A percentile compares a stretch with the other conserved stretches of the same genome.
phyloP scores from a whole-genome alignment of 2,797 vertebrate genomes.

The Rhynchotus rufescens region DNA sequence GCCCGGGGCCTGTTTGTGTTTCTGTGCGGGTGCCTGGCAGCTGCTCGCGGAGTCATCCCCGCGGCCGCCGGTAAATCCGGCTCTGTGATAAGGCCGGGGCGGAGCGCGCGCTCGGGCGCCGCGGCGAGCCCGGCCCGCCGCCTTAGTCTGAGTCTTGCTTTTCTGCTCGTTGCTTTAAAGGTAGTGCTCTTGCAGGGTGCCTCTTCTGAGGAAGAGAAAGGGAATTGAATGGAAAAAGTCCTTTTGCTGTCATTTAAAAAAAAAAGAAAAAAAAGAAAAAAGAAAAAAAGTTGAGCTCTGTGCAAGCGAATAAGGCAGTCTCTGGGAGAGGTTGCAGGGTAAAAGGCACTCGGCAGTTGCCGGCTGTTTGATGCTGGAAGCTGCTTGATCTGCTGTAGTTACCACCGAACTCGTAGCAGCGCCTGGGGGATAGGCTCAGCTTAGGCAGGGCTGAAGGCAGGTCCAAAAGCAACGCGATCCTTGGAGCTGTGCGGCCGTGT shows the following conservation, averaged over 20 bases:
- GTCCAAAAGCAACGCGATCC: background rate
- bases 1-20: conserved; percentile 17
- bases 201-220: background rate
- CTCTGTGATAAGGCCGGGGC: background rate
- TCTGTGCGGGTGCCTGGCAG: conserved; percentile 22
- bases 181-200: background rate
- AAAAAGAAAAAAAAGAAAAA: background rate
- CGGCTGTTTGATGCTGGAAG: background rate
- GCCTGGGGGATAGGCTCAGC: background rate
- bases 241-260: background rate
- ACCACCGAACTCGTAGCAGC: background rate
- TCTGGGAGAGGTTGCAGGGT: background rate
- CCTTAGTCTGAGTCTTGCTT: background rate
- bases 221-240: background rate
- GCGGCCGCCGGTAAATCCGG: background rate
- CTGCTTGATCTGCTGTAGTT: background rate
- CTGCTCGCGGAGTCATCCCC: conserved; percentile 14
- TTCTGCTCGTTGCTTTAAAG: background rate
- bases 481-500: background rate
- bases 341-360: background rate
- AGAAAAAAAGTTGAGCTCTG: background rate
- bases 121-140: too few relatives aligned
- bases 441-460: background rate
- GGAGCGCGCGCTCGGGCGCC: background rate
- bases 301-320: background rate